Conservation (phyloP, 2,888 invertebrate species). For the Ophion slaviceki region DNA sequence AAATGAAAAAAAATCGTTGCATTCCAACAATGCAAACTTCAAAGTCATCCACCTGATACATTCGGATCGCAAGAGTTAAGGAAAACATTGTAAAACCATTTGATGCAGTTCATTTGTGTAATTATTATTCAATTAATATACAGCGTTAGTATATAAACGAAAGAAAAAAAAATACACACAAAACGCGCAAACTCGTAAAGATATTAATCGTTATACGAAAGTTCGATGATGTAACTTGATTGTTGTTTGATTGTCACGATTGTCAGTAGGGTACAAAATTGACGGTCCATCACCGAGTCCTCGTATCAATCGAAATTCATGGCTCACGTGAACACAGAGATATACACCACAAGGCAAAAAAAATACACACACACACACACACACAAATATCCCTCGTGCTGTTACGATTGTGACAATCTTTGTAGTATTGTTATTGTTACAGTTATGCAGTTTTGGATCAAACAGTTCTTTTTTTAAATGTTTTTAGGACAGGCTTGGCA, state of each 20-base stretch:
- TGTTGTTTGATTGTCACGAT: neutral
- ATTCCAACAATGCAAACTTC: too few species aligned
- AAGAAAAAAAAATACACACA: slow-evolving; percentile 42
- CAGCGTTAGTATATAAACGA: slow-evolving; percentile 54
- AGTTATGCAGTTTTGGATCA: slow-evolving; percentile 46
- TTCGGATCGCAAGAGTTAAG: slow-evolving; percentile 33
- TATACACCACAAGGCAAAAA: slow-evolving; percentile 51
- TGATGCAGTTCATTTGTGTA: slow-evolving; percentile 38
- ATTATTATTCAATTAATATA: slow-evolving; percentile 54
- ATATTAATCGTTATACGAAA: slow-evolving; percentile 55
- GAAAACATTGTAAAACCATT: slow-evolving; percentile 21
- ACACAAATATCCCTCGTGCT: slow-evolving; percentile 41
- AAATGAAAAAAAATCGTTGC: too few species aligned
- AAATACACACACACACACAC: slow-evolving; percentile 40
- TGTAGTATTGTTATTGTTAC: slow-evolving; percentile 44
- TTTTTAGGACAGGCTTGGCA: slow-evolving; percentile 47
- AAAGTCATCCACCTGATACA: neutral
- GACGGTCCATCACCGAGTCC: slow-evolving; percentile 44
- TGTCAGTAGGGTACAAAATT: slow-evolving; percentile 25
- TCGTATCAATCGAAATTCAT: slow-evolving; percentile 29
- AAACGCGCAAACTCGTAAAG: slow-evolving; percentile 17
- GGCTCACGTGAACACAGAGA: slow-evolving; percentile 19
- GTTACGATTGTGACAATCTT: slow-evolving; percentile 30
- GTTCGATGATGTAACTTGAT: slow-evolving; percentile 44
- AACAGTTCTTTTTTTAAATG: slow-evolving; percentile 26